Base-by-base conservation (phyloP, 2,888 invertebrate species). In the Drosophila cyrtoloma region DNA sequence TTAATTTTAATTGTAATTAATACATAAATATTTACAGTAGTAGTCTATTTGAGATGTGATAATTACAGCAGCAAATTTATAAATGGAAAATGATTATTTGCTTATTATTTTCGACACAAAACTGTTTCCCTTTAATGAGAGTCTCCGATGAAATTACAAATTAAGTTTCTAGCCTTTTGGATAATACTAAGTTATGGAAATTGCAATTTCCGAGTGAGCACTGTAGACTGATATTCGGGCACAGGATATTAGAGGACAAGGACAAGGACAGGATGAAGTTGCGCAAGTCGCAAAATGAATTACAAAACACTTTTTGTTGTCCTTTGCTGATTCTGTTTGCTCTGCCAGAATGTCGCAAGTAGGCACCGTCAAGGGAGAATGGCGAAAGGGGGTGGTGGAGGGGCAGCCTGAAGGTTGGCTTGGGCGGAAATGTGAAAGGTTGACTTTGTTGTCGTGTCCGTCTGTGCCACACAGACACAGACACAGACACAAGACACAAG, bases 261-360 rank as follows among this genome's bases (percentile, higher is more conserved):
- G 9, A 32, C 26, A 32, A 32, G 39, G 51, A 51, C 58, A 22
- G 42, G 53, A 57, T 65, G 42, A 50, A 67, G 70, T 72, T 47
- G 47, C 88, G 28, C 79, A 84, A 83, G 81, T 77, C 81, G 26
- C 47, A 77, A 89, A 86, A 86, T 86, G 86, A 90, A 86, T 86
- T 86, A 89, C 90, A 90, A 55, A 86, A 89, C 86, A 88, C 79
- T 77, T 85, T 85, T 87, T 81, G 79, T 66, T 79, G 81, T 75
- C 75, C 62, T 76, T 73, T 87, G 82, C 82, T 77, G 74, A 63
- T 68, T 53, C 51, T 28, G 55, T 55, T 56, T 28, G 60, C 56
- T 47, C 53, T 62, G 65, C 52, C 76, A 69, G 56, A 80, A 71
- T 76, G 72, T 71, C 60, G 63, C 77, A 77, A 76, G 72, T 77